Base-by-base conservation (phyloP, 2,113 vertebrate genomes). In the Chloropsis cyanopogon region DNA sequence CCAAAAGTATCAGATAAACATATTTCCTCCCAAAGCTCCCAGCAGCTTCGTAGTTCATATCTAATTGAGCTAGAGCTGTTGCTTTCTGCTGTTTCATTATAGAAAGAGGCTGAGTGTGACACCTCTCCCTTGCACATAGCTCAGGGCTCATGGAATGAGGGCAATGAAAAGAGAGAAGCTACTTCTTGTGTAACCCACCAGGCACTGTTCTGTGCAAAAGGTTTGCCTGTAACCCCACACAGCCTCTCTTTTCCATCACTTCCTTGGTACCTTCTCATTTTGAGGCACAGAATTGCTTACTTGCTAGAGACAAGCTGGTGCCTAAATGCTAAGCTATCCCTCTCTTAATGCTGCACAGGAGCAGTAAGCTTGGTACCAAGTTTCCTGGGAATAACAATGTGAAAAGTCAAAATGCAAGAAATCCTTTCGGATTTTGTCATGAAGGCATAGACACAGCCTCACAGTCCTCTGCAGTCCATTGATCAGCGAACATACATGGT, bases 121-220 rank as follows among this genome's bases (percentile, higher is more conserved):
- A 6, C 5, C 12, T 35, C 21, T 23, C 19, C 7, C 33, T 57
- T 33, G 25, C 7, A 4, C 6, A 15, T 6, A 46, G 29, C 35
- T 72, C 31, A 35, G 19, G 14, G 19, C 33, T 69, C 0, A 0
- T 10, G 6, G 31, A 49, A 42, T 13, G 15, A 73, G 37, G 5
- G 29, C 2, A 2, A 42, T 17, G 19, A 31, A 22, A 59, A 44
- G 31, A 72, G 14, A 82, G 7, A 86, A 66, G 9, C 31, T 61
- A 2, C 52, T 57, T 66, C 18, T 41, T 1, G 0, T 26, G 25
- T 33, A 79, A 72, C 8, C 14, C n/a, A 49, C 11, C 17, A 66
- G 23, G 17, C 42, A 59, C 56, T 24, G n/a, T 11, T 35, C 52
- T 42, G 47, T 29, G 11, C 5, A 6, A 56, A 63, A 68, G 26